Conservation (phyloP, 2,797 vertebrate species). For the Eospalax fontanierii region DNA sequence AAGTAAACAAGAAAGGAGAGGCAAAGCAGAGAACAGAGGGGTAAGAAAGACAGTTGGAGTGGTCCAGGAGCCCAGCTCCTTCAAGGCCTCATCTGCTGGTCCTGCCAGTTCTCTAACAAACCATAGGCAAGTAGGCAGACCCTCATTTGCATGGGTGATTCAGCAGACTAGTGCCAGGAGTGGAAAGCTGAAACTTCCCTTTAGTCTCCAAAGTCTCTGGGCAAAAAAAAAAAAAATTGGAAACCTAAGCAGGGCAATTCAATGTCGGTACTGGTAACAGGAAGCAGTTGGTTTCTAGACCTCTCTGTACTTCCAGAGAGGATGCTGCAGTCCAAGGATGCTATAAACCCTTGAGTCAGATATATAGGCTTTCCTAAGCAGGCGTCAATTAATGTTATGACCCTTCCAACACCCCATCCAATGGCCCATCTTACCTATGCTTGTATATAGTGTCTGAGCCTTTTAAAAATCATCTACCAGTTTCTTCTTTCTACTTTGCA, state of each 20-base stretch:
- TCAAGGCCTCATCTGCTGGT: neutral
- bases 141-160: slow-evolving; percentile 36
- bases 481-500: slow-evolving; percentile 48
- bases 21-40: neutral
- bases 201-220: slow-evolving; percentile 32
- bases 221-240: slow-evolving; percentile 40
- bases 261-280: neutral
- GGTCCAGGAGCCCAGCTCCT: neutral
- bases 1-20: neutral
- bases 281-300: neutral
- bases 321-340: neutral
- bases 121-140: neutral
- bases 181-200: neutral
- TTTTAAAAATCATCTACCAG: slow-evolving; percentile 44
- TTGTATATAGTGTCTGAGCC: neutral
- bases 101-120: neutral
- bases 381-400: slow-evolving; percentile 6
- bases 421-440: slow-evolving; percentile 44
- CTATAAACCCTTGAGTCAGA: slow-evolving; percentile 43
- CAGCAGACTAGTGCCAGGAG: neutral
- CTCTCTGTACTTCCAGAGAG: neutral
- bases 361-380: slow-evolving; percentile 45
- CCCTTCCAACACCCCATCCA: neutral
- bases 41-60: neutral
- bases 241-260: slow-evolving; percentile 36